phyloP scores from a whole-genome alignment of 2,888 invertebrate species.

The Caenorhabditis sp. region DNA sequence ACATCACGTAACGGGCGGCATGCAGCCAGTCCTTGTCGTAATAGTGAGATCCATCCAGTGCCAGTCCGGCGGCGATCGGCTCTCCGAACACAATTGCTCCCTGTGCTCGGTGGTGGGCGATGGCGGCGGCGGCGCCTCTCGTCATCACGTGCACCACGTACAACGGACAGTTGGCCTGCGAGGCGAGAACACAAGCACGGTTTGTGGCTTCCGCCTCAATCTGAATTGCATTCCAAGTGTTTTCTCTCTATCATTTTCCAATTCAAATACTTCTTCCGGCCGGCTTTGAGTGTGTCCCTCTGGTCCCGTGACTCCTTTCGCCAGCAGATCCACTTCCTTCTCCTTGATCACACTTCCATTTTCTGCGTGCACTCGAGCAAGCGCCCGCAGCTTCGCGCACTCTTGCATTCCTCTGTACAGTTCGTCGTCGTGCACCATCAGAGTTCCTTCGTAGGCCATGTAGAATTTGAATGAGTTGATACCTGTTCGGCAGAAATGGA shows the following conservation, averaged over 20 bases:
- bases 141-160: constrained; percentile 96
- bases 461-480: constrained; percentile 98
- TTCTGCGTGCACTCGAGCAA: constrained; percentile 96
- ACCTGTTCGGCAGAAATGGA: constrained; percentile 83
- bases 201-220: constrained; percentile 95
- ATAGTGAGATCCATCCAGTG: constrained; percentile 87
- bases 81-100: constrained; percentile 88
- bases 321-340: constrained; percentile 89
- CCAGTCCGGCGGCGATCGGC: constrained; percentile 89
- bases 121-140: constrained; percentile 86
- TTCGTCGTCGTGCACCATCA: constrained; percentile 92
- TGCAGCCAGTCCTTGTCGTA: constrained; percentile 87
- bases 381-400: constrained; percentile 84
- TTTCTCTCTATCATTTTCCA: too few relatives aligned
- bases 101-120: constrained; percentile 84
- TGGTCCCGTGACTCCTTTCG: constrained; percentile 86
- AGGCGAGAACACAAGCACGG: constrained; percentile 88
- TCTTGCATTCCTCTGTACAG: constrained; percentile 83
- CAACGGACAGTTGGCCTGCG: constrained; percentile 93
- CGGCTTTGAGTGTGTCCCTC: constrained; percentile 84
- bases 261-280: constrained; percentile 64
- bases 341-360: constrained; percentile 94
- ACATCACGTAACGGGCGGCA: constrained; percentile 93
- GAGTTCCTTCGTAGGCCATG: constrained; percentile 93
- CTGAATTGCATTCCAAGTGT: too few relatives aligned